Conservation (phyloP, 2,888 invertebrate species). For the Terebella lapidaria region DNA sequence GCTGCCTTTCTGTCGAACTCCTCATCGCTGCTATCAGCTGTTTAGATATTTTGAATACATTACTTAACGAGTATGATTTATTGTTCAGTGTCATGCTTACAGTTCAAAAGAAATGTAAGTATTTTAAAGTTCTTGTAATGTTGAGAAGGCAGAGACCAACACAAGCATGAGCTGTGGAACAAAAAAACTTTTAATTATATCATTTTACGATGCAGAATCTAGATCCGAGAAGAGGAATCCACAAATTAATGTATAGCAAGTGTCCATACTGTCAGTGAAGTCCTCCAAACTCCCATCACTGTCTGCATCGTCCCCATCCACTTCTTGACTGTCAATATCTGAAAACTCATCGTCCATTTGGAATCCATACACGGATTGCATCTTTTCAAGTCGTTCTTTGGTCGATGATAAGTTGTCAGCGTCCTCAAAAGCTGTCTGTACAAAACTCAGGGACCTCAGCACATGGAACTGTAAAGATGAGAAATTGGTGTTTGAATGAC, state of each 20-base stretch:
- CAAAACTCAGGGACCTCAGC: constrained; percentile 55
- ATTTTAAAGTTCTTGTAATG: no score
- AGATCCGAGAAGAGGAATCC: no score
- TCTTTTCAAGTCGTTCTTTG: constrained; percentile 56
- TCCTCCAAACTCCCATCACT: not conserved
- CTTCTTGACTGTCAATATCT: constrained; percentile 30
- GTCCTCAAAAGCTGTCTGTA: constrained; percentile 36
- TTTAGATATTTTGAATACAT: no score
- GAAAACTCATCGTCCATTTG: constrained; percentile 18
- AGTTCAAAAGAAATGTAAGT: no score
- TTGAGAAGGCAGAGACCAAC: no score
- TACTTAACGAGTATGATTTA: no score
- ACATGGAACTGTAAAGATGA: constrained; percentile 27
- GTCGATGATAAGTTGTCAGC: constrained; percentile 50
- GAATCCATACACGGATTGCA: constrained; percentile 57
- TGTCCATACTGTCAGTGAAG: constrained; percentile 1
- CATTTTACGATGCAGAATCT: no score
- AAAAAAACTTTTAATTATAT: no score
- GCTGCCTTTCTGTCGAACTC: not conserved
- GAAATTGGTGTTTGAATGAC: not conserved
- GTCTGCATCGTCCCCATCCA: constrained; percentile 29
- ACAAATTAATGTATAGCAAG: no score
- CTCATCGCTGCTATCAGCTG: not conserved
- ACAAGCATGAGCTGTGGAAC: no score
- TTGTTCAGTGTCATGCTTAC: no score